Evolutionary conservation across 30 jellyfish, hydroid and myxozoan genomes (phyloP), one percentile per base, ranked within the genome.

Genomic region (Cassiopea andromeda): DNA sequence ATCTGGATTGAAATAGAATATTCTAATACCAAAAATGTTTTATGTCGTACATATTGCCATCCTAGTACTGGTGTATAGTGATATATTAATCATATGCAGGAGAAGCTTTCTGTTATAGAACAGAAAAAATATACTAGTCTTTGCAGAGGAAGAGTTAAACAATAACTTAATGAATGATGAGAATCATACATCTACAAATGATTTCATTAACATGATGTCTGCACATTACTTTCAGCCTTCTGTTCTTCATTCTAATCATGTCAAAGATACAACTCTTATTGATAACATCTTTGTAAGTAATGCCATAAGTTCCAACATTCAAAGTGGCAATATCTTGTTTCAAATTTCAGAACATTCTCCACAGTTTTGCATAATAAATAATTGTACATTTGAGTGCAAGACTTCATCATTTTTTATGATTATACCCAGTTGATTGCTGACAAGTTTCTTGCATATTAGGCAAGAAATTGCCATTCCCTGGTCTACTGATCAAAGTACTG

Each of bases 191-290:
- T 69, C 74, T 43, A 64, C 83, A 64, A 70, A 44, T 47, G 82
- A 82, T 64, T 82, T 82, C 91, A 82, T 82, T 82, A 82, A 68
- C 91, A 82, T 70, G 83, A 82, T 82, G 91, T 82, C 66, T 47
- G 18, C 83, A 46, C 1, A 82, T 44, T 85, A 82, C 74, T 85
- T 82, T 82, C 85, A 82, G 76, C 91, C 85, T 38, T 82, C 91
- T 13, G 91, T 82, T 82, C 84, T 82, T 82, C 83, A 64, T 71
- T 85, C 91, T 61, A 79, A 50, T 57, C 88, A 60, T 60, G 78
- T 57, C 69, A 82, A 85, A 82, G 46, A 72, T 45, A n/a, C 91
- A 60, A 82, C 91, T 27, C 83, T 68, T 64, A 70, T 82, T 67
- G 91, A 82, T 71, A 82, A 82, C 69, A 82, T 82, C 0, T 82